Evolutionary conservation across 2,888 invertebrate genomes (phyloP).

Genomic region (Limnephilus rhombicus): DNA sequence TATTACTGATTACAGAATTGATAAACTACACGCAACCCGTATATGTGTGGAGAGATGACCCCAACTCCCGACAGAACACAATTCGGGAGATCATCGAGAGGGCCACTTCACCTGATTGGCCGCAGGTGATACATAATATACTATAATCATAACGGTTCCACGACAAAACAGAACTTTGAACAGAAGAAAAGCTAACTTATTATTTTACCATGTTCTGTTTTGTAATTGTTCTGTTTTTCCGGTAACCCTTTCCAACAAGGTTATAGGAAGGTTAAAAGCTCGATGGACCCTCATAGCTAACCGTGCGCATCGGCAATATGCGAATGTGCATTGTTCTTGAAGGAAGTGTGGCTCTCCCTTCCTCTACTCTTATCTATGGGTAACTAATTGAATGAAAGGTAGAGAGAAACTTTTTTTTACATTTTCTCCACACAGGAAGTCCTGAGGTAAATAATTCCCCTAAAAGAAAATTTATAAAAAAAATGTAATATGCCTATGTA

Average conservation of each 20-base stretch:
- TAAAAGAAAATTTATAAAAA: too few species aligned
- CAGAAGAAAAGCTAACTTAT: too few species aligned
- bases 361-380: too few species aligned
- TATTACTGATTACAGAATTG: slow-evolving; percentile 80
- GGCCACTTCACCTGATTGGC: slow-evolving; percentile 92
- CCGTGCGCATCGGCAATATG: neutral
- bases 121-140: slow-evolving; percentile 80
- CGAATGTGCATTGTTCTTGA: neutral
- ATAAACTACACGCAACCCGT: slow-evolving; percentile 97
- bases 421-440: too few species aligned
- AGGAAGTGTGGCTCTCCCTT: neutral
- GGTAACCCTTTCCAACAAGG: neutral
- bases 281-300: neutral
- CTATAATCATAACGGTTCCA: too few species aligned
- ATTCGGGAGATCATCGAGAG: slow-evolving; percentile 92
- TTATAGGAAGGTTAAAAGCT: neutral
- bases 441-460: too few species aligned
- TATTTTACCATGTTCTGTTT: too few species aligned
- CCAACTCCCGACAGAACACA: slow-evolving; percentile 93
- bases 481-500: too few species aligned
- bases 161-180: too few species aligned
- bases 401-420: too few species aligned
- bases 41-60: slow-evolving; percentile 95
- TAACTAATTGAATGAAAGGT: too few species aligned
- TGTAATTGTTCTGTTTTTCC: too few species aligned